Conservation (phyloP, 2,113 vertebrate genomes). For the Sapayoa aenigma region DNA sequence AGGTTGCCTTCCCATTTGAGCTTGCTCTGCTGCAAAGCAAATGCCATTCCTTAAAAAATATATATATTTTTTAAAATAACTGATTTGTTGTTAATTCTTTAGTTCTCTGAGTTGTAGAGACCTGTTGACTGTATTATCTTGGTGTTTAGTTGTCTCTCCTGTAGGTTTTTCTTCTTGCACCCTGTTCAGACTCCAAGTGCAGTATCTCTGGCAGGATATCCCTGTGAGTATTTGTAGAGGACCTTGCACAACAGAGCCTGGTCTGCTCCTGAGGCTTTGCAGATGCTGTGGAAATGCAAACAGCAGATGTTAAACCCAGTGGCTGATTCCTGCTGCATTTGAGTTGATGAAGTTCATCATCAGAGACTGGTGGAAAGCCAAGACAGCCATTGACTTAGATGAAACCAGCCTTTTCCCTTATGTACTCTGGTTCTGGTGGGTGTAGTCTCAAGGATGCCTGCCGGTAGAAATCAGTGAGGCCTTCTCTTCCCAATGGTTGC, state of each 20-base stretch:
- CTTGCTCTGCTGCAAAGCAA: background rate
- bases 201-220: background rate
- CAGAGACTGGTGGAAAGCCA: background rate
- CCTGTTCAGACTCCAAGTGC: background rate
- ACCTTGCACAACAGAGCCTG: background rate
- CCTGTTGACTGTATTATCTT: background rate
- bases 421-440: background rate
- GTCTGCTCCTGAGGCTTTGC: background rate
- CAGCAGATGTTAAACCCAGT: background rate
- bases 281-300: background rate
- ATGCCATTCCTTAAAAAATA: background rate
- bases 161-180: background rate
- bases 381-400: background rate
- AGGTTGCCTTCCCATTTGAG: background rate
- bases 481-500: background rate
- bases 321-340: background rate
- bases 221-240: background rate
- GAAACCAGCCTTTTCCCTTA: background rate
- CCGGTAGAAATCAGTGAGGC: background rate
- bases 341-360: background rate
- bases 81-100: background rate
- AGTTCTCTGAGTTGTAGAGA: background rate
- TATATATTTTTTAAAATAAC: background rate
- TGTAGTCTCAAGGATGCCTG: background rate
- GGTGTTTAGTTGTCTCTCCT: background rate